Evolutionary conservation across 2,113 vertebrate genomes (phyloP), one percentile per base, ranked within the genome.

Genomic region (Micronycteris hirsuta): DNA sequence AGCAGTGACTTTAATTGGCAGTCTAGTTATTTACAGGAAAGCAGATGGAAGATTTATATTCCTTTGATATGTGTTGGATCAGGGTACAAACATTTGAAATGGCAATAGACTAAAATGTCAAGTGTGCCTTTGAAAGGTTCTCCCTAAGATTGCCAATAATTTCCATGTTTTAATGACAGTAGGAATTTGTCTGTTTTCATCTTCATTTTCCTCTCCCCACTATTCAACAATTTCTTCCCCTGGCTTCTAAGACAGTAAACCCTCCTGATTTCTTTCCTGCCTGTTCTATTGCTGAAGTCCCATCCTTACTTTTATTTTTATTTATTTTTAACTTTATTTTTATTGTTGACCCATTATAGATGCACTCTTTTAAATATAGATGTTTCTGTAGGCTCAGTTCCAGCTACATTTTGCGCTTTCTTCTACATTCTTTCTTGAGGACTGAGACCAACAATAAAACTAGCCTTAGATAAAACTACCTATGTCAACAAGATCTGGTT

Each of bases 21-120:
- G 36, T 56, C 14, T 58, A 58, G 10, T 61, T 95, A 49, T 74
- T 97, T 95, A 83, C 63, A 84, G n/a, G 31, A 11, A 87, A 89
- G 86, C 58, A 81, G 17, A 86, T 82, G 43, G 96, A 96, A 92
- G 31, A 94, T 77, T 24, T 90, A 73, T 83, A 31, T 28, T 80
- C 31, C 38, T 11, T 36, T 86, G 63, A 24, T 58, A 85, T 68
- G n/a, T 54, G 47, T 17, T 5, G 1, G 71, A 76, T 87, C 95
- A 92, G 77, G 15, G 22, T 10, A 84, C 28, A 22, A 45, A 33
- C 36, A 85, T 97, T 93, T 95, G 71, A 93, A 93, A 95, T 93
- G 52, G 83, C 70, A 93, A 83, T 84, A 86, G 41, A 38, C 38
- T 73, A 84, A 92, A 83, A 92, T 76, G 58, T 43, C 63, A 87